Base-by-base conservation (phyloP, 2,888 invertebrate species). In the Eumacrocentrus americanus region DNA sequence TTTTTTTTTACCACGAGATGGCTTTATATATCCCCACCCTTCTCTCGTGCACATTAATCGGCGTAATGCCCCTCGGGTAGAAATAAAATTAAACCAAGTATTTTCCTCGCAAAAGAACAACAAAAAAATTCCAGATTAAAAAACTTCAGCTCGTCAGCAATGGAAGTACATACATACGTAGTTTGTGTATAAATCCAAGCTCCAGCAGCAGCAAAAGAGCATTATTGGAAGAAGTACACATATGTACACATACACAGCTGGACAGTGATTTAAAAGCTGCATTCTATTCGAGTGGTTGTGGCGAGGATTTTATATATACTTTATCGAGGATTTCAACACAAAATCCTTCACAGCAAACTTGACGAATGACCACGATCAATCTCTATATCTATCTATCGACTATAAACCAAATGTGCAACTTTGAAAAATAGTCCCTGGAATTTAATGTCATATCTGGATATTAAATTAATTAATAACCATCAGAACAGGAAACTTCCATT, bases 221-320 rank as follows among this genome's bases (percentile, higher is more conserved):
- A n/a, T n/a, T 35, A 50, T 50, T 20, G 50, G 22, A 20, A 37
- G 18, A 34, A 37, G 40, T 38, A 52, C 16, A 18, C 18, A 40
- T 16, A 52, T 42, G 20, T n/a, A 1, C 20, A 2, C 18, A 9
- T 42, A 20, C 25, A 52, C 38, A 40, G 25, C 52, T n/a, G 35
- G 50, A 34, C 51, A 44, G 47, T 37, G 51, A 58, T 58, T 34
- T 58, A 44, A 51, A 58, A 29, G 51, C 35, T 20, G 9, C 25
- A 58, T 23, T 58, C 23, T 44, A 44, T 42, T 58, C 40, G 58
- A 58, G 35, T 58, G 44, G 35, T 52, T 23, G 52, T 9, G 38
- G 20, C 18, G 5, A 47, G 22, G 23, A 35, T 38, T 18, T 18
- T 14, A 20, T 52, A 38, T 52, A 52, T 23, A 52, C 20, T 52